Percentiles rank a stretch among this genome's conserved stretches.
These are phyloP conservation scores for Nylanderia fulva DNA, from an alignment of 1,140 invertebrate genomes.

Conservation along the genomic window DNA sequence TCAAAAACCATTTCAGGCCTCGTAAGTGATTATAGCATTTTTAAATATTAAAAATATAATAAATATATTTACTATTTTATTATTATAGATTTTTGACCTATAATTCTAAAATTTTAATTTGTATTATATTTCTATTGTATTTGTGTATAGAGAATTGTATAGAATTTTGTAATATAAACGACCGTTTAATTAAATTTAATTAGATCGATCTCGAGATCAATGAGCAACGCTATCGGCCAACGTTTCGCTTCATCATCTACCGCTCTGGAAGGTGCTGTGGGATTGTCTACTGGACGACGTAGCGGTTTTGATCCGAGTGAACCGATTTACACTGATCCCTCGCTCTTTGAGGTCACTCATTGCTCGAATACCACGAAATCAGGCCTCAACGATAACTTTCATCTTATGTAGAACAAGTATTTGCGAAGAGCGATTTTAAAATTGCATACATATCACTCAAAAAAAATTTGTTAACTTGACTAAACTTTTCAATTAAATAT, in stretches of 20 bases:
- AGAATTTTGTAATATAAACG: not conserved
- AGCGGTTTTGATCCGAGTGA: slow-evolving; percentile 92
- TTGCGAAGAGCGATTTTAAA: slow-evolving; percentile 1
- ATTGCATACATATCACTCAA: not conserved
- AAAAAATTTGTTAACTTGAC: no score
- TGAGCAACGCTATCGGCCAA: slow-evolving; percentile 80
- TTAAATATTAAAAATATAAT: not conserved
- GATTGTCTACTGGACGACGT: slow-evolving; percentile 77
- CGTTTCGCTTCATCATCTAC: slow-evolving; percentile 72
- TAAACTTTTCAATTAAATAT: no score
- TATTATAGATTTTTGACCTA: not conserved
- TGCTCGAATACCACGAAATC: slow-evolving; percentile 86
- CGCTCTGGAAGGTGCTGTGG: slow-evolving; percentile 79
- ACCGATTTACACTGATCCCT: slow-evolving; percentile 97
- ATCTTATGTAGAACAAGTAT: slow-evolving; percentile 77
- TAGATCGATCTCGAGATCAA: slow-evolving; percentile 80
- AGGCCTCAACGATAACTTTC: slow-evolving; percentile 80
- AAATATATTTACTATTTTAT: not conserved
- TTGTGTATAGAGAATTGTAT: no score
- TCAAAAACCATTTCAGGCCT: slow-evolving; percentile 80
- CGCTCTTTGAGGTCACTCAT: slow-evolving; percentile 92
- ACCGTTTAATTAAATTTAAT: slow-evolving; percentile 27
- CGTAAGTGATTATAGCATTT: slow-evolving; percentile 71
- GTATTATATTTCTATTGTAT: no score
- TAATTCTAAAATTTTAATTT: not conserved